Evolutionary conservation across 1,140 invertebrate species (phyloP).

Genomic region (Prorops nasuta): DNA sequence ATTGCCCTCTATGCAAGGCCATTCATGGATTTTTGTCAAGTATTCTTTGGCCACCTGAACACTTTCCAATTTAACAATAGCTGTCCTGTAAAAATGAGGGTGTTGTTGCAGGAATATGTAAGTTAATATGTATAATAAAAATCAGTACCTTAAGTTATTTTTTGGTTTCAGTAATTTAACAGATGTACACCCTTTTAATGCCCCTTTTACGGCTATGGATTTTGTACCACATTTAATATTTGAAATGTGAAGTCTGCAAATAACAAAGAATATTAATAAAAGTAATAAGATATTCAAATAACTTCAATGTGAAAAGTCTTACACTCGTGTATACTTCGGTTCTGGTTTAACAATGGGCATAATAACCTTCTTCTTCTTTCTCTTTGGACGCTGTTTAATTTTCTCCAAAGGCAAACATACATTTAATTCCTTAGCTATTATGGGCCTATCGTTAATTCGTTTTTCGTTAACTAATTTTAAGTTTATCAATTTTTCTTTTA

Average conservation of each 20-base stretch:
- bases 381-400: slow-evolving; percentile 5
- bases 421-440: slow-evolving; percentile 3
- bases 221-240: slow-evolving; percentile 29
- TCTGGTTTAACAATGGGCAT: slow-evolving; percentile 17
- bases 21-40: slow-evolving; percentile 15
- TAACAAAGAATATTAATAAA: slow-evolving; percentile 2
- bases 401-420: background rate
- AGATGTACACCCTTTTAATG: slow-evolving; percentile 28
- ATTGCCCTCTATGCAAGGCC: slow-evolving; percentile 22
- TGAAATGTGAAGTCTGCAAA: slow-evolving; percentile 30
- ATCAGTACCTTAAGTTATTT: slow-evolving; percentile 19
- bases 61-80: slow-evolving; percentile 27
- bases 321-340: slow-evolving; percentile 21
- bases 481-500: slow-evolving; percentile 32
- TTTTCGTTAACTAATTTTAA: slow-evolving; percentile 30
- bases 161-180: slow-evolving; percentile 29
- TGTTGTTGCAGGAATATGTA: background rate
- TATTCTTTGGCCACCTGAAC: slow-evolving; percentile 25
- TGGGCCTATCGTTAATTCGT: slow-evolving; percentile 21
- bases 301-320: slow-evolving; percentile 17
- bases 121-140: background rate
- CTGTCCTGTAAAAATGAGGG: slow-evolving; percentile 19
- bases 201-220: slow-evolving; percentile 23
- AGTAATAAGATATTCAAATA: background rate
- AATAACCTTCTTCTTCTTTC: slow-evolving; percentile 22